Evolutionary conservation across 2,888 invertebrate species (phyloP).

Genomic region (Allygus modestus): DNA sequence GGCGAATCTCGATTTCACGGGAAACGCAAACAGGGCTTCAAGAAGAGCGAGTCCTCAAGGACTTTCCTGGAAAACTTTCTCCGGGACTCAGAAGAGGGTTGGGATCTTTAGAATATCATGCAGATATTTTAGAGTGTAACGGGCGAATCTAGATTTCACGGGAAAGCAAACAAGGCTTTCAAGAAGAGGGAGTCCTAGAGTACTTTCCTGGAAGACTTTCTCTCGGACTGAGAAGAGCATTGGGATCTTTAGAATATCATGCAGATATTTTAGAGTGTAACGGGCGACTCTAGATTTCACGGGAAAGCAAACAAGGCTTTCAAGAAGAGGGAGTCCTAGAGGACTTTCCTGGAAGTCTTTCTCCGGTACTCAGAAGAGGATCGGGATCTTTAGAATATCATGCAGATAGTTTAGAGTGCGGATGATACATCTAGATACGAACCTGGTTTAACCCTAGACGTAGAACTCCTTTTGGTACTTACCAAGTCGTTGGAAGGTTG

Average conservation of each 20-base stretch:
- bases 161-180: neutral
- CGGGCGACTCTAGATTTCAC: conserved; percentile 47
- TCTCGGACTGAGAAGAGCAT: neutral
- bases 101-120: neutral
- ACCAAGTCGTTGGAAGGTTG: too few relatives aligned
- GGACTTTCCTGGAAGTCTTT: conserved; percentile 1
- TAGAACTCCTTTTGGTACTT: too few relatives aligned
- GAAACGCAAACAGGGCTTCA: conserved; percentile 9
- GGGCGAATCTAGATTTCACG: conserved; percentile 50
- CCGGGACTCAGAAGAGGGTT: neutral
- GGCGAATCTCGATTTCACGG: conserved; percentile 52
- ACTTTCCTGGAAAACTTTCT: conserved; percentile 24
- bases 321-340: neutral
- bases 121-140: too few relatives aligned
- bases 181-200: neutral
- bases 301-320: neutral
- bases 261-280: too few relatives aligned
- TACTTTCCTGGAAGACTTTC: conserved; percentile 26
- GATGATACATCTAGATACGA: conserved; percentile 18
- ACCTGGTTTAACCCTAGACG: too few relatives aligned
- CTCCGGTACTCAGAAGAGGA: neutral
- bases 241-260: neutral
- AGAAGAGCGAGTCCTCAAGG: neutral
- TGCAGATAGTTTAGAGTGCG: too few relatives aligned
- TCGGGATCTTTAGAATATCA: neutral